Conservation (phyloP, 2,888 invertebrate genomes). For the Brenthis hecate region DNA sequence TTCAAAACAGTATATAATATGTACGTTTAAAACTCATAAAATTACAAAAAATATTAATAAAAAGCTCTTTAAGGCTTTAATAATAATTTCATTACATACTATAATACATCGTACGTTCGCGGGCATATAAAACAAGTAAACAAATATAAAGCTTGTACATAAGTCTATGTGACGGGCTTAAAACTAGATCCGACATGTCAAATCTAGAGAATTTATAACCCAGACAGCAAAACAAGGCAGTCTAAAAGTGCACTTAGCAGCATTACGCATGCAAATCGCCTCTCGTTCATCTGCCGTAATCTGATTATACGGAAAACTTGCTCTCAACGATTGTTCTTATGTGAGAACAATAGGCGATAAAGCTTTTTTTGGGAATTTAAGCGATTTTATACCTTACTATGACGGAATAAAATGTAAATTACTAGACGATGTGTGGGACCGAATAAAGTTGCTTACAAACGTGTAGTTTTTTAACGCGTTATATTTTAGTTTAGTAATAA, state of each 20-base stretch:
- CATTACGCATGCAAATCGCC: constrained; percentile 75
- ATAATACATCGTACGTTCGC: no score
- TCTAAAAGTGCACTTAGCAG: constrained; percentile 70
- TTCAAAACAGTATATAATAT: no score
- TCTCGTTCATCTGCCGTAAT: constrained; percentile 67
- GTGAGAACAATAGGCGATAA: constrained; percentile 41
- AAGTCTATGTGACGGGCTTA: constrained; percentile 3
- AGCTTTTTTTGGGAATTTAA: constrained; percentile 17
- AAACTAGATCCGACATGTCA: constrained; percentile 11
- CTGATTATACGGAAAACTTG: constrained; percentile 61
- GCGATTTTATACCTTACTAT: constrained; percentile 27
- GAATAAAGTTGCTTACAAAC: constrained; percentile 18
- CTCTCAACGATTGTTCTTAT: constrained; percentile 41
- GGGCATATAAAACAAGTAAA: background rate
- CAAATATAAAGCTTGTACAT: constrained; percentile 7
- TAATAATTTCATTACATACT: no score
- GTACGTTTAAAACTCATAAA: no score
- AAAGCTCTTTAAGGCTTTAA: no score
- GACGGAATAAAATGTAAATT: constrained; percentile 24
- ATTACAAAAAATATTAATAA: no score
- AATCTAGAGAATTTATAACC: constrained; percentile 26
- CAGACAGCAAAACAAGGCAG: constrained; percentile 52
- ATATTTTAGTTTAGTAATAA: background rate
- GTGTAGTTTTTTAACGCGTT: constrained; percentile 1
- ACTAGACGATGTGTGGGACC: background rate